Base-by-base conservation (phyloP, 2,888 invertebrate genomes). In the Drosophila subquinaria region DNA sequence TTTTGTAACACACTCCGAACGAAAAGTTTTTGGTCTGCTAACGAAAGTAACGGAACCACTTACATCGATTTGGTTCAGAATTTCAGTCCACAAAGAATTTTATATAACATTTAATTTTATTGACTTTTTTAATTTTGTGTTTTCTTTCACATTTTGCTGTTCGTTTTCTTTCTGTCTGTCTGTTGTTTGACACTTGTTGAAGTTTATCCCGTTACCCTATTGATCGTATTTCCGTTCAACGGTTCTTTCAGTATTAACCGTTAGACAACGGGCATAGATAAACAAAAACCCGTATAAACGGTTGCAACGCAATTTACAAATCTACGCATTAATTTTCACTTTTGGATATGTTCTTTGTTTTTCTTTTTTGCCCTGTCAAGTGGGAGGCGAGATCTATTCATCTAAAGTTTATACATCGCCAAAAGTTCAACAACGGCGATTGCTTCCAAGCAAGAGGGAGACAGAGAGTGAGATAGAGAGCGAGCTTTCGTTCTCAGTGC, bases 401-500 rank as follows among this genome's bases (percentile, higher is more conserved):
- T 80, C 68, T 75, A 83, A 84, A 84, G 89, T 88, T 67, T 84
- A 86, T 83, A 86, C 69, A 72, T 67, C 40, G 72, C 72, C 62
- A 64, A 67, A 77, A 66, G 57, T 67, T 66, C 50, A 9, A 30
- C 30, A 8, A 52, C 30, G 27, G 47, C 36, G 23, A 20, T 15
- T 43, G 51, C 6, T 30, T 53, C 52, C 17, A 42, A 11, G 17
- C 40, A 33, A 20, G 52, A 48, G 51, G 11, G n/a, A 43, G 38
- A 20, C 48, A 51, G 45, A n/a, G n/a, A n/a, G n/a, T n/a, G n/a
- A 45, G 50, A 47, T 8, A 47, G 56, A 61, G 42, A 40, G 13
- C 38, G 48, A 85, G 82, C 79, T 76, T 81, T 76, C 36, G 33
- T 52, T 45, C 52, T 52, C 23, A 38, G 30, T 63, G 56, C 62